A percentile compares a stretch with the other conserved stretches of the same genome.
Evolutionary conservation across 1,140 invertebrate species (phyloP).

Genomic region (Hypothenemus hampei): DNA sequence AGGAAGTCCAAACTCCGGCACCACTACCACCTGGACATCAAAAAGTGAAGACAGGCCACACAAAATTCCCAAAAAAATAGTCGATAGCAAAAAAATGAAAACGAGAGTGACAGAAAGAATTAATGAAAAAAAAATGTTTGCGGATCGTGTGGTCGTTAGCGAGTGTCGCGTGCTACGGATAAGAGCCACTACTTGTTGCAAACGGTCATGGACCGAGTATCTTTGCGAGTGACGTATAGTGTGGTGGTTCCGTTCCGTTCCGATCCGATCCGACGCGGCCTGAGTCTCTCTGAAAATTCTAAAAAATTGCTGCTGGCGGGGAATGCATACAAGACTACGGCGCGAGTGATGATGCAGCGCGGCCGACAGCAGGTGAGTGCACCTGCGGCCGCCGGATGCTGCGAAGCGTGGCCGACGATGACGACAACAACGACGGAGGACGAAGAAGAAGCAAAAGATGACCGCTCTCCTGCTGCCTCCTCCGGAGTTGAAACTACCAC

Average conservation of each 20-base stretch:
- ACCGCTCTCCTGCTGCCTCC: slow-evolving; percentile 2
- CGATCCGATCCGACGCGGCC: slow-evolving; percentile 12
- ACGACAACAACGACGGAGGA: neutral
- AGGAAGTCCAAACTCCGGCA: no score
- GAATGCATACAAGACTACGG: slow-evolving; percentile 33
- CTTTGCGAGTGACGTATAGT: slow-evolving; percentile 29
- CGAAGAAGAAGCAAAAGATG: no score
- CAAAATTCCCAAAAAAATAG: no score
- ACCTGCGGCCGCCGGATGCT: slow-evolving; percentile 30
- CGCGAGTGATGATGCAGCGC: slow-evolving; percentile 27
- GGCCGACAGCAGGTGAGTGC: slow-evolving; percentile 36
- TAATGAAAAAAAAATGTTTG: no score
- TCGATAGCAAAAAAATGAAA: no score
- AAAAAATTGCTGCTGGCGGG: slow-evolving; percentile 32
- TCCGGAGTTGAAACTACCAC: no score
- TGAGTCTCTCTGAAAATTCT: no score
- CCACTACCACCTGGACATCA: no score
- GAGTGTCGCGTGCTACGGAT: slow-evolving; percentile 1
- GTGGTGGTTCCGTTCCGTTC: no score
- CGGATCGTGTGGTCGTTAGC: no score
- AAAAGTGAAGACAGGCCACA: no score
- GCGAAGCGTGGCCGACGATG: slow-evolving; percentile 15
- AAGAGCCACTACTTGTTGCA: slow-evolving; percentile 4
- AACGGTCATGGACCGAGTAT: slow-evolving; percentile 18
- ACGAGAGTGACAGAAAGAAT: no score